phyloP scores from a whole-genome alignment of 2,113 vertebrate genomes.

The Holacanthus passer region DNA sequence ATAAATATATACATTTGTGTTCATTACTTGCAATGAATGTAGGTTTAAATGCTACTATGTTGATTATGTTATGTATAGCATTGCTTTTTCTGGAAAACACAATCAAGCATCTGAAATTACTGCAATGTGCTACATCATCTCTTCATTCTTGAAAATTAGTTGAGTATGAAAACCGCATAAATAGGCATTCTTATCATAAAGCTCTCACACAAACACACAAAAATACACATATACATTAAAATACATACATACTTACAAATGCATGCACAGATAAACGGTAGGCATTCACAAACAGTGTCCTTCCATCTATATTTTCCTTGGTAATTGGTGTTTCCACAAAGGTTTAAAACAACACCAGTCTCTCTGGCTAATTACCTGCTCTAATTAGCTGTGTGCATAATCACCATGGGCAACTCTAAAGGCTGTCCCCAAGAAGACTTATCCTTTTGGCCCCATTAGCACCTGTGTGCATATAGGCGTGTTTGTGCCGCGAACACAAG shows the following conservation, averaged over 20 bases:
- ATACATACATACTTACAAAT: neutral
- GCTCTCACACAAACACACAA: neutral
- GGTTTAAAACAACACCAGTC: constrained; percentile 18
- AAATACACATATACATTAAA: neutral
- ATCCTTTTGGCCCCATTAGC: constrained; percentile 35
- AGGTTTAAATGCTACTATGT: neutral
- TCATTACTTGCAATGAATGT: neutral
- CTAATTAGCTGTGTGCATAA: constrained; percentile 57
- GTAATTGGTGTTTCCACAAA: constrained; percentile 24
- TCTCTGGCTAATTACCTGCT: constrained; percentile 41
- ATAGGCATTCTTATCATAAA: neutral
- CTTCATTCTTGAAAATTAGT: neutral
- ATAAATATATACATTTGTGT: neutral
- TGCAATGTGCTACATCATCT: neutral
- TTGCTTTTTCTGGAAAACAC: neutral
- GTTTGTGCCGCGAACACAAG: neutral
- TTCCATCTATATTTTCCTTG: neutral
- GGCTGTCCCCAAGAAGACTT: constrained; percentile 23
- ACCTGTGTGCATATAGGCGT: neutral
- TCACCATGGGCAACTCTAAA: constrained; percentile 35
- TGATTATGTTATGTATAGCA: too few relatives aligned
- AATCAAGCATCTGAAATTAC: neutral
- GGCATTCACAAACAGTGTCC: neutral
- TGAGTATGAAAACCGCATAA: neutral
- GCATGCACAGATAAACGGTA: neutral